These are phyloP conservation scores for Autographa gamma DNA, from an alignment of 2,888 invertebrate species.

Conservation along the genomic window DNA sequence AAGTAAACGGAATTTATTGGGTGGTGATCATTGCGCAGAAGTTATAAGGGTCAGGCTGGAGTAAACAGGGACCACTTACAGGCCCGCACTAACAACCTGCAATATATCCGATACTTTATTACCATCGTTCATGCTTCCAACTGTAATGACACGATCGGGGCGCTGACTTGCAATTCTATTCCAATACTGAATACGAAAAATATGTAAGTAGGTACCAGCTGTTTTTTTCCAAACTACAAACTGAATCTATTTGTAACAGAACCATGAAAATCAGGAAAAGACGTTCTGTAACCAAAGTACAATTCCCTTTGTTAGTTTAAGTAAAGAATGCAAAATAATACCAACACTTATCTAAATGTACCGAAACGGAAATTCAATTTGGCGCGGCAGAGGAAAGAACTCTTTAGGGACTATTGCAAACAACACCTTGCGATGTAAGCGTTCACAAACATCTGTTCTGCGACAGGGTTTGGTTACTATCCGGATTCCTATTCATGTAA, in stretches of 20 bases:
- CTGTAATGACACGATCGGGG: conserved; percentile 34
- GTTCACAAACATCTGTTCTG: conserved; percentile 40
- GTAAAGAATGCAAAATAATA: conserved; percentile 50
- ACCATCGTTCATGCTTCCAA: conserved; percentile 38
- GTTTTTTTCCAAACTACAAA: background rate
- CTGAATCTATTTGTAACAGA: background rate
- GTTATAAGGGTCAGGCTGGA: conserved; percentile 52
- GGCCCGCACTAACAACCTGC: conserved; percentile 34
- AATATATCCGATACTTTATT: conserved; percentile 48
- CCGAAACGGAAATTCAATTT: conserved; percentile 66
- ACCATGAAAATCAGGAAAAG: conserved; percentile 14
- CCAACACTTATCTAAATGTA: conserved; percentile 63
- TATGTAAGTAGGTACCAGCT: background rate
- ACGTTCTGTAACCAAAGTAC: conserved; percentile 22
- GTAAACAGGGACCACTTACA: conserved; percentile 42
- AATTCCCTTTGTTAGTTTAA: conserved; percentile 41
- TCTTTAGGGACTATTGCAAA: conserved; percentile 56
- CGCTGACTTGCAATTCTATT: conserved; percentile 35
- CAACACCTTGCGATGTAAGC: conserved; percentile 43
- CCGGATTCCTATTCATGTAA: conserved; percentile 15
- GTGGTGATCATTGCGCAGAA: conserved; percentile 39
- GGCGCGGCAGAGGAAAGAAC: conserved; percentile 56
- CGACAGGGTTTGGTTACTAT: conserved; percentile 14
- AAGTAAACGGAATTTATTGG: conserved; percentile 37
- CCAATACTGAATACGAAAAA: conserved; percentile 2